Base-by-base conservation (phyloP, 2,113 vertebrate genomes). In the Corvus cornix region DNA sequence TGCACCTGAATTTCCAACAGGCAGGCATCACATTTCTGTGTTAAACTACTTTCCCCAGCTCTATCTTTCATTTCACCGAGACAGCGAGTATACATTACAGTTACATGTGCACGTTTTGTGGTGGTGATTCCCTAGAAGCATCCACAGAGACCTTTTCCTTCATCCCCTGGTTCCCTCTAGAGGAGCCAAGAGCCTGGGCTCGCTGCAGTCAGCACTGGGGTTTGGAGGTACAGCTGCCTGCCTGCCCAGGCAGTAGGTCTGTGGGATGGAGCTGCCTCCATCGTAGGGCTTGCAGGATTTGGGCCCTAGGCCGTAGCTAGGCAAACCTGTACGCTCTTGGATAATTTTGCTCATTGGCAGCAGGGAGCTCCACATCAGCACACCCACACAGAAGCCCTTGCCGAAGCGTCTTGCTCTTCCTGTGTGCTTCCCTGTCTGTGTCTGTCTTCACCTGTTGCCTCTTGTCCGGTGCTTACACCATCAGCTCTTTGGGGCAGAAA, bases 401-500 rank as follows among this genome's bases (percentile, higher is more conserved):
- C 88, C 86, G 68, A 44, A 88, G 55, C 5, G 2, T 41, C 89
- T 51, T 27, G 2, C 22, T 78, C 87, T 74, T 60, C 69, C 87
- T 64, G 0, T 74, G 68, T 0, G 1, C 60, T 81, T 89, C 95
- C 86, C 87, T 84, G 81, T 3, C 94, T 63, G 33, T 51, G 33
- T 87, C 89, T 95, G 87, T 35, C 93, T 95, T 76, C 95, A 94
- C 92, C 93, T 92, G 95, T 86, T 90, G 92, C 63, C 90, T 95
- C 96, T 86, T 92, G 95, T 93, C 80, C 1, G 0, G 16, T 15
- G 72, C 81, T 92, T 52, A 56, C 76, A 49, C 69, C 5, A 49
- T 24, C 80, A 90, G 27, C 39, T 88, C 95, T 96, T 94, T 97
- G 93, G 93, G 96, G 83, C 92, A 96, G 86, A 95, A 96, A 93